Evolutionary conservation across 2,888 invertebrate genomes (phyloP).

Genomic region (Tipula helvola): DNA sequence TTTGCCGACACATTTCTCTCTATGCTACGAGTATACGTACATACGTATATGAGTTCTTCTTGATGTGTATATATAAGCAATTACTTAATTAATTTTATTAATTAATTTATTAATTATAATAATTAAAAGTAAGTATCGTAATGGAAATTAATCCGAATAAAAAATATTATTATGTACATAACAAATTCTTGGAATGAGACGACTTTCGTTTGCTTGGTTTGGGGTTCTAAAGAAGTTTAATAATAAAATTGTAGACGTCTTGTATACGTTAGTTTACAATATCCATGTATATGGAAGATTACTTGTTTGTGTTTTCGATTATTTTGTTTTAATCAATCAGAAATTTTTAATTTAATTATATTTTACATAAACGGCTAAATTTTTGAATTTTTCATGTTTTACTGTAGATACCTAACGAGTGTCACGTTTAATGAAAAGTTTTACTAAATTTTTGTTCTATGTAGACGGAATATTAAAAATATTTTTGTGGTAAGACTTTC

Average conservation of each 20-base stretch:
- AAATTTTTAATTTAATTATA: too few relatives aligned
- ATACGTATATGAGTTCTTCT: neutral
- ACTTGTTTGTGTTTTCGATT: too few relatives aligned
- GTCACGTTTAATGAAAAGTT: too few relatives aligned
- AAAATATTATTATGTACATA: neutral
- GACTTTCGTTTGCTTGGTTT: neutral
- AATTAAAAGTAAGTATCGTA: neutral
- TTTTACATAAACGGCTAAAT: too few relatives aligned
- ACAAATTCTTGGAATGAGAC: neutral
- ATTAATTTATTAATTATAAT: slow-evolving; percentile 4
- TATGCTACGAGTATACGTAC: neutral
- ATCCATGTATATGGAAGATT: too few relatives aligned
- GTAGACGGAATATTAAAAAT: too few relatives aligned
- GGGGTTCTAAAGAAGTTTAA: neutral
- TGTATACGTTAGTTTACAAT: neutral
- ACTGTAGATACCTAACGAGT: too few relatives aligned
- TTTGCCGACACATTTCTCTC: neutral
- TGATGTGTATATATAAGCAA: neutral
- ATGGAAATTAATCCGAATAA: neutral
- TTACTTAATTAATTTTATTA: neutral
- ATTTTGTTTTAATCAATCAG: too few relatives aligned
- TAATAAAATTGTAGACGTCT: neutral
- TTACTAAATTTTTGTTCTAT: too few relatives aligned
- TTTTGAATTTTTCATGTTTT: too few relatives aligned
- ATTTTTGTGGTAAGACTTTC: too few relatives aligned